phyloP scores from a whole-genome alignment of 1,140 invertebrate species.

The Paraescarpia echinospica region DNA sequence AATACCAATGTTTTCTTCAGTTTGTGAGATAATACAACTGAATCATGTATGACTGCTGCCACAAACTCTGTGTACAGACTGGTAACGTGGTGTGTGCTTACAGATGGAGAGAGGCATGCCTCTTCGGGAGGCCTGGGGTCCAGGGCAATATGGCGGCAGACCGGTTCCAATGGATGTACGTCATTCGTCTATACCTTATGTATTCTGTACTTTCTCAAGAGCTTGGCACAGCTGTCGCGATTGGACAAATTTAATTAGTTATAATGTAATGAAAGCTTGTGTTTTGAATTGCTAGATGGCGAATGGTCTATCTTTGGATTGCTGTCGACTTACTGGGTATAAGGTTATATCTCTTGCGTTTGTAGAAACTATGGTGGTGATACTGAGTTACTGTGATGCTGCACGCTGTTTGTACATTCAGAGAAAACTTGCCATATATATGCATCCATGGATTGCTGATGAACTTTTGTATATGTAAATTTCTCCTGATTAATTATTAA shows the following conservation, averaged over 20 bases:
- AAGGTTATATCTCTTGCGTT: background rate
- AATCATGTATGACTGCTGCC: background rate
- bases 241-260: background rate
- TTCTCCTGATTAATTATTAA: background rate
- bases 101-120: slow-evolving; percentile 3
- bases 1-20: background rate
- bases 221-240: background rate
- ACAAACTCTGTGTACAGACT: background rate
- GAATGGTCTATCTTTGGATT: background rate
- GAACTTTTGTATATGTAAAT: background rate
- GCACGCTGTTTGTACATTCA: background rate
- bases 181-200: background rate
- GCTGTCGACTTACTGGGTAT: background rate
- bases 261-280: background rate
- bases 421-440: background rate
- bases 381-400: background rate
- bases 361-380: background rate
- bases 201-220: background rate
- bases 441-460: background rate
- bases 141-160: background rate
- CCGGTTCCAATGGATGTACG: background rate
- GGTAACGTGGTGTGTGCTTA: background rate
- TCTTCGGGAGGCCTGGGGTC: background rate
- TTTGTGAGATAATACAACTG: background rate
- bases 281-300: background rate